These are phyloP conservation scores for Balaenoptera acutorostrata DNA, from an alignment of 2,113 vertebrate genomes.

Conservation along the genomic window DNA sequence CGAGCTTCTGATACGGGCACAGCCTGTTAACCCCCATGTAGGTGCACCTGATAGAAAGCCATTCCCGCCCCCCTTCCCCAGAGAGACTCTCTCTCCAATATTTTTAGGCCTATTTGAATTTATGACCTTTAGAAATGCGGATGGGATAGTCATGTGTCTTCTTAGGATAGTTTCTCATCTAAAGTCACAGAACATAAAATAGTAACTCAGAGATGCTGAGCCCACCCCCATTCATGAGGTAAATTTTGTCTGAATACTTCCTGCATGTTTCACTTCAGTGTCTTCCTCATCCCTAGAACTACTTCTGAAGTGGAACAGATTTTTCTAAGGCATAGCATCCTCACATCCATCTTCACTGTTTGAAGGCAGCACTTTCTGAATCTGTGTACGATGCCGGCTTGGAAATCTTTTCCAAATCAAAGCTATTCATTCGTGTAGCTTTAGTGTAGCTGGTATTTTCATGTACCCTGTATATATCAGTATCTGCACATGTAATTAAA, in stretches of 20 bases:
- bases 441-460: background rate
- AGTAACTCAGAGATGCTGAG: background rate
- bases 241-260: background rate
- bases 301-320: background rate
- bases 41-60: background rate
- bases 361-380: background rate
- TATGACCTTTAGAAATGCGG: background rate
- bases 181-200: background rate
- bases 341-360: background rate
- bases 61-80: background rate
- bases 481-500: background rate
- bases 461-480: background rate
- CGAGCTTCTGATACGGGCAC: background rate
- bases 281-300: background rate
- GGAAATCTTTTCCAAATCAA: background rate
- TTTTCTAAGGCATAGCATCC: background rate
- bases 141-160: background rate
- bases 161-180: background rate
- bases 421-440: background rate
- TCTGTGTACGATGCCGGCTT: background rate
- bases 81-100: background rate
- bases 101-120: background rate
- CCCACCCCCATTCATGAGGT: background rate
- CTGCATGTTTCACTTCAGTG: background rate
- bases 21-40: background rate